Base-by-base conservation (phyloP, 2,888 invertebrate species). In the Epinotia brunnichana region DNA sequence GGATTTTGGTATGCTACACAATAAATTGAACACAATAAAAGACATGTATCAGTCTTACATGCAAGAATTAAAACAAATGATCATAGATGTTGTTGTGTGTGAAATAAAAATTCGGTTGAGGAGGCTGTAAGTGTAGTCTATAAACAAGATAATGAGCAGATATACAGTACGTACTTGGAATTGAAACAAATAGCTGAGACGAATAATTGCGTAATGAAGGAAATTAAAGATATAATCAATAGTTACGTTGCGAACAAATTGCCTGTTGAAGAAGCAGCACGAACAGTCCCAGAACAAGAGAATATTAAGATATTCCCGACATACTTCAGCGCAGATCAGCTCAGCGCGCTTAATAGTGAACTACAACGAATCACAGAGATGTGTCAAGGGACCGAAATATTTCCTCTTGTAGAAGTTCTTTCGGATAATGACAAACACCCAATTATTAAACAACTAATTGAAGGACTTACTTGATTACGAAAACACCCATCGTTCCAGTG, bases 11-110 rank as follows among this genome's bases (percentile, higher is more conserved):
- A 3, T n/a, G n/a, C 48, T 48, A 1, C n/a, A 48, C 48, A 7
- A 48, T 48, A 48, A 48, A n/a, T n/a, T 48, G 48, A 48, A 48
- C 7, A 48, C 15, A 48, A 48, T 48, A 48, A n/a, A n/a, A 48
- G n/a, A 48, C n/a, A 48, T 48, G 48, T 48, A 48, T 48, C 48
- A 48, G 48, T n/a, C 48, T n/a, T n/a, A 48, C n/a, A 48, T 48
- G 48, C 15, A 7, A 48, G 48, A 48, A 7, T 48, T 48, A 48
- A 13, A 48, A 13, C n/a, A n/a, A 7, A 5, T 48, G n/a, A 48
- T 48, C 5, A 48, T 48, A n/a, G 48, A 48, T n/a, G n/a, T 48
- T 48, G 48, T 48, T 3, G 7, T n/a, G n/a, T n/a, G n/a, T 5
- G 48, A 48, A 48, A n/a, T 48, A n/a, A 48, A 48, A 48, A 48